phyloP scores from a whole-genome alignment of 35 echinoderm and acorn worm genomes.

The Nesometra sesokonis region DNA sequence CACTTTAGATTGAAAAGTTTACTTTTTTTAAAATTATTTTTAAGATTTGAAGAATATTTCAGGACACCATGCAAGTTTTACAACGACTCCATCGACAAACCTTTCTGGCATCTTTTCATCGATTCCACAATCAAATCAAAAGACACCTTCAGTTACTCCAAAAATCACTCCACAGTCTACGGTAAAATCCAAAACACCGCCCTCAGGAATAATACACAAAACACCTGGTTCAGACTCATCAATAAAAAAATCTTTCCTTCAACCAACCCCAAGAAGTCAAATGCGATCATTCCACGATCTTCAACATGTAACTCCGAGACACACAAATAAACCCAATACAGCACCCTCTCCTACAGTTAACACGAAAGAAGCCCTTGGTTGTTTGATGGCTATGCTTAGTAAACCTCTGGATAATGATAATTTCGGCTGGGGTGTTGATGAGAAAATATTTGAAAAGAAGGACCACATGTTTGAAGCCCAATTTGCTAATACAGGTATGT shows the following conservation, averaged over 20 bases:
- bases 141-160: not conserved
- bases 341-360: conserved; percentile 77
- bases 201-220: not conserved
- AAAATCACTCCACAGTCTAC: not conserved
- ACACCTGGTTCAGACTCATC: not conserved
- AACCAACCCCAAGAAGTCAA: not conserved
- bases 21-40: too few species aligned
- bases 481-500: not conserved
- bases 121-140: not conserved
- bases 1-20: too few species aligned
- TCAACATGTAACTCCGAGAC: conserved; percentile 4
- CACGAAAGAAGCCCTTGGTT: conserved; percentile 78
- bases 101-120: not conserved
- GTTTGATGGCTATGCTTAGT: conserved; percentile 65
- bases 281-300: not conserved
- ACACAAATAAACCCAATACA: conserved; percentile 44
- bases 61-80: not conserved
- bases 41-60: not conserved
- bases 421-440: not conserved
- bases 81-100: not conserved
- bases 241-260: not conserved
- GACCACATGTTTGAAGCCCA: not conserved
- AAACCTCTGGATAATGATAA: conserved; percentile 42
- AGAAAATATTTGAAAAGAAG: not conserved
- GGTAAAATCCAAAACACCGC: too few species aligned